Evolutionary conservation across 1,140 invertebrate species (phyloP), one percentile per base, ranked within the genome.

Genomic region (Planococcus citri): DNA sequence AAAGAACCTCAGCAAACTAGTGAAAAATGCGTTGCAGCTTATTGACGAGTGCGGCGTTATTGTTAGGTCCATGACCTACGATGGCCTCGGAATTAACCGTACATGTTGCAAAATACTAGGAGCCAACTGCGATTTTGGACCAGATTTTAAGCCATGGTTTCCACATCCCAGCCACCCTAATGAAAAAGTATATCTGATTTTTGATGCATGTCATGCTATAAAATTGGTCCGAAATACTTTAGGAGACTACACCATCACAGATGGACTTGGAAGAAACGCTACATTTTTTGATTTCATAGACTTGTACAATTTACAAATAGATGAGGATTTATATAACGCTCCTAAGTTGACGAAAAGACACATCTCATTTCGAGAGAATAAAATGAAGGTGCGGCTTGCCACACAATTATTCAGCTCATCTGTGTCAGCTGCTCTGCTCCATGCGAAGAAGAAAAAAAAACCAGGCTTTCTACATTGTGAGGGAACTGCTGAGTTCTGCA

Each of bases 41-140:
- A 20, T 76, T 27, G 61, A 74, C 69, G 71, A 74, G 21, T 69
- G 68, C 33, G 72, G 71, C 22, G 70, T 77, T 58, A 71, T 67
- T 61, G 72, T 78, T 33, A 71, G 73, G 22, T 74, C 74, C 14
- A 1, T 77, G 25, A 77, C 76, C 37, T 77, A 75, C 70, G 75
- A 77, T 73, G 76, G 76, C 10, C 73, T 74, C 57, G 17, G 72
- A 27, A 38, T 72, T 1, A 76, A 76, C 74, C 6, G 6, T 14
- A 37, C 8, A 70, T 41, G 70, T 14, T 27, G 6, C 37, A 20
- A 69, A 61, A 4, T 71, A 68, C 70, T 77, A 6, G n/a, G 58
- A 10, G 69, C 51, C 41, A 27, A 57, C 10, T n/a, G 51, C 14
- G 22, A 9, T 60, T 6, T 60, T 20, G 57, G 8, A 4, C 57